phyloP scores from a whole-genome alignment of 2,888 invertebrate genomes.

The Eristalinus aeneus region DNA sequence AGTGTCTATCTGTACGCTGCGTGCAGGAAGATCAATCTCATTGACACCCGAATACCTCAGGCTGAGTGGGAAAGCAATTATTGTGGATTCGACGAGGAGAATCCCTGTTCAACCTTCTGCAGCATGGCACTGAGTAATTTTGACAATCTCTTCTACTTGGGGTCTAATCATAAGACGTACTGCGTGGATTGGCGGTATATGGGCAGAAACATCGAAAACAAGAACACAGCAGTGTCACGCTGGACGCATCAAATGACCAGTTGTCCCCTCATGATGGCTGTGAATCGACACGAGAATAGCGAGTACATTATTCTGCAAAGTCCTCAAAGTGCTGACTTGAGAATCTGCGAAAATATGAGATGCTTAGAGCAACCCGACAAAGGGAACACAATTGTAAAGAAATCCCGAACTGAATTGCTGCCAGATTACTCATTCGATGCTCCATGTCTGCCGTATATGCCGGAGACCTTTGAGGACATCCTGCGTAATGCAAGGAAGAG shows the following conservation, averaged over 20 bases:
- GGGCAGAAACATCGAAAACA: slow-evolving; percentile 71
- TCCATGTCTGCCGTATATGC: slow-evolving; percentile 75
- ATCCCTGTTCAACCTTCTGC: slow-evolving; percentile 75
- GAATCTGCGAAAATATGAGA: slow-evolving; percentile 75
- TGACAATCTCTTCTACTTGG: slow-evolving; percentile 76
- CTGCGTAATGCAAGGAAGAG: slow-evolving; percentile 71
- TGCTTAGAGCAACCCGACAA: slow-evolving; percentile 1
- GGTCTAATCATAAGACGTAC: slow-evolving; percentile 77
- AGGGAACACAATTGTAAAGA: neutral
- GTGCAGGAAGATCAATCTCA: slow-evolving; percentile 73
- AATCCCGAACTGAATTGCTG: slow-evolving; percentile 1
- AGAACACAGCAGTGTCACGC: slow-evolving; percentile 51
- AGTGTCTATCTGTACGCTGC: slow-evolving; percentile 75
- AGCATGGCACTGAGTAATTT: slow-evolving; percentile 74
- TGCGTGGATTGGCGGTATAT: slow-evolving; percentile 76
- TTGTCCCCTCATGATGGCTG: slow-evolving; percentile 75
- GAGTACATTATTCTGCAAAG: slow-evolving; percentile 76
- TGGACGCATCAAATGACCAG: slow-evolving; percentile 78
- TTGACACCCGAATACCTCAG: slow-evolving; percentile 75
- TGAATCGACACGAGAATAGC: slow-evolving; percentile 66
- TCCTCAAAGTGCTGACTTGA: slow-evolving; percentile 74
- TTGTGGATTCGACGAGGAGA: slow-evolving; percentile 28
- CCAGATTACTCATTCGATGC: slow-evolving; percentile 72
- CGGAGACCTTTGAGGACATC: slow-evolving; percentile 74
- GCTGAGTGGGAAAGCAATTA: slow-evolving; percentile 69